Percentiles rank a stretch among this genome's conserved stretches.
phyloP scores from a whole-genome alignment of 35 echinoderm and acorn worm species.

The Holothuria glaberrima region DNA sequence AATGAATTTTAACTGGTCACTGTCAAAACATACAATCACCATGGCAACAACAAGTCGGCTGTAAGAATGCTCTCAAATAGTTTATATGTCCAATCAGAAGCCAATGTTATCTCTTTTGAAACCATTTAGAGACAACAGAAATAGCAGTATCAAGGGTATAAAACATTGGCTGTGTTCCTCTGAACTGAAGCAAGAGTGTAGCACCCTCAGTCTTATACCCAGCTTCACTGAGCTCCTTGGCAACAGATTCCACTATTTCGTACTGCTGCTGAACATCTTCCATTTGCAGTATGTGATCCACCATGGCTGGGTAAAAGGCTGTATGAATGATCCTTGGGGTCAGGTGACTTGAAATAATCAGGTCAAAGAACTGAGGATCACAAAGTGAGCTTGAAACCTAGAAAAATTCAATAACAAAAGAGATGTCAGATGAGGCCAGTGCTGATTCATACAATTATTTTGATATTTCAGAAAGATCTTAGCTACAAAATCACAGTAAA shows the following conservation, averaged over 20 bases:
- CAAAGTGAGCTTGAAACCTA: conserved; percentile 44
- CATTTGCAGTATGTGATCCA: conserved; percentile 59
- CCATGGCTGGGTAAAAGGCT: conserved; percentile 71
- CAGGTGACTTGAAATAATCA: conserved; percentile 44
- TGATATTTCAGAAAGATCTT: too few relatives aligned
- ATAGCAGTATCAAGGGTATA: conserved; percentile 81
- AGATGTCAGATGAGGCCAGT: not conserved
- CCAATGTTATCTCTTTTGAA: conserved; percentile 59
- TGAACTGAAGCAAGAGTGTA: conserved; percentile 66
- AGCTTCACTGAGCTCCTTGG: conserved; percentile 64
- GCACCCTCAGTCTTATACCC: conserved; percentile 77
- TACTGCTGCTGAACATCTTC: conserved; percentile 1
- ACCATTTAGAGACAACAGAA: conserved; percentile 71
- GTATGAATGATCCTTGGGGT: conserved; percentile 58
- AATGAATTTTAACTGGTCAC: not conserved
- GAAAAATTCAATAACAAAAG: not conserved
- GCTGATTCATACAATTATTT: too few relatives aligned
- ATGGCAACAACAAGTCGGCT: not conserved
- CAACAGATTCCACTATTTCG: conserved; percentile 47
- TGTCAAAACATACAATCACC: not conserved
- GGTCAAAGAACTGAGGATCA: conserved; percentile 39
- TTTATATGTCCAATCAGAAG: too few relatives aligned
- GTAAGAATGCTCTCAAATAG: not conserved
- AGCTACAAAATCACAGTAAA: too few relatives aligned
- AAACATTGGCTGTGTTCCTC: conserved; percentile 69